phyloP scores from a whole-genome alignment of 2,888 invertebrate genomes.

The Adelognathus sp. region DNA sequence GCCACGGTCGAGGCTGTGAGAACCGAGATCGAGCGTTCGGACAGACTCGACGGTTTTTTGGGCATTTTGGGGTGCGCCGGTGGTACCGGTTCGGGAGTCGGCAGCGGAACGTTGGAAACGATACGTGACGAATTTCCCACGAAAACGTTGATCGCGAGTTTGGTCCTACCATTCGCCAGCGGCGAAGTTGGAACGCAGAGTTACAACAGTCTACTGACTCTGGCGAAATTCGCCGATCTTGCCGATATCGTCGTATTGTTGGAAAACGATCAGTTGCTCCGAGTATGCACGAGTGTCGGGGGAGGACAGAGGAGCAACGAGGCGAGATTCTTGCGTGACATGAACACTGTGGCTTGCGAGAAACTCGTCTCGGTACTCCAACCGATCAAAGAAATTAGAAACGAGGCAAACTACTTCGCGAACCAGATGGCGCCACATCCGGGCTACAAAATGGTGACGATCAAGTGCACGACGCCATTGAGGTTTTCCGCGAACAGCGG shows the following conservation, averaged over 20 bases:
- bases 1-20: conserved; percentile 78
- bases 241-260: conserved; percentile 80
- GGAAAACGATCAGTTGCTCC: conserved; percentile 82
- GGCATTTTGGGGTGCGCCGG: conserved; percentile 82
- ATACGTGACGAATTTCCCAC: conserved; percentile 81
- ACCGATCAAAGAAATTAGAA: conserved; percentile 74
- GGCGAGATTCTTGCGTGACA: conserved; percentile 77
- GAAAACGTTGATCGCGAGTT: conserved; percentile 79
- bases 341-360: conserved; percentile 81
- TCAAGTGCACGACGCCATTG: conserved; percentile 79
- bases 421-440: conserved; percentile 81
- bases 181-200: conserved; percentile 83
- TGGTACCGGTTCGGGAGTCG: conserved; percentile 83
- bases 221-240: conserved; percentile 80
- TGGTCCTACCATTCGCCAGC: conserved; percentile 81
- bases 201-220: conserved; percentile 82
- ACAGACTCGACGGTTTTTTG: conserved; percentile 80
- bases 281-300: conserved; percentile 76
- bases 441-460: conserved; percentile 81
- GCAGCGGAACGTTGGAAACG: conserved; percentile 80
- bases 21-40: conserved; percentile 80
- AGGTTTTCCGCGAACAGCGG: conserved; percentile 13
- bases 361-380: conserved; percentile 81
- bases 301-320: conserved; percentile 62
- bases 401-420: conserved; percentile 73